Evolutionary conservation across 2,797 vertebrate genomes (phyloP).

Genomic region (Vireo griseus): DNA sequence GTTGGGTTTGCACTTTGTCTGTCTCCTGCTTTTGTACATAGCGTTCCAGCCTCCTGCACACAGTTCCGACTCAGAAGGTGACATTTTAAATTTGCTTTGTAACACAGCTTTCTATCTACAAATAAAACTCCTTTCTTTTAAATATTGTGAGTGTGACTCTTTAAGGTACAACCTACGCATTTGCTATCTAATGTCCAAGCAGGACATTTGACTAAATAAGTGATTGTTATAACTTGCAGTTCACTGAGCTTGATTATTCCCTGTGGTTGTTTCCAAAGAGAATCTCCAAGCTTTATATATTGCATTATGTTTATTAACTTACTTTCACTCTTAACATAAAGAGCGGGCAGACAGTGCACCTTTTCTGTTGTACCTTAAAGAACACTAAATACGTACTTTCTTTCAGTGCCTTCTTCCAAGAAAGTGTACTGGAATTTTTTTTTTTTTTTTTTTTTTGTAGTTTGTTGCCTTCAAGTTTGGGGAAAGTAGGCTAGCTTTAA

Average conservation of each 20-base stretch:
- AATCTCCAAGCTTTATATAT: background rate
- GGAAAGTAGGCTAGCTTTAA: background rate
- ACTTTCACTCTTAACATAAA: background rate
- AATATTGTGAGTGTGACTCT: background rate
- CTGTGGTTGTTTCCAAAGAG: background rate
- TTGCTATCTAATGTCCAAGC: background rate
- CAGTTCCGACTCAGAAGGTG: background rate
- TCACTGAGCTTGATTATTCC: background rate
- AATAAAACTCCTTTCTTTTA: slow-evolving; percentile 45
- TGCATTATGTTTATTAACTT: background rate
- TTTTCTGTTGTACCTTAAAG: background rate
- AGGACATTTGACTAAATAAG: background rate
- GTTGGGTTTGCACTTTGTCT: background rate
- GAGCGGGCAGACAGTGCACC: background rate
- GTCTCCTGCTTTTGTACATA: slow-evolving; percentile 38
- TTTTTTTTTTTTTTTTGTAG: background rate
- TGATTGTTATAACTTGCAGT: background rate
- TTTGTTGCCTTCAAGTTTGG: background rate
- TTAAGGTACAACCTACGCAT: background rate
- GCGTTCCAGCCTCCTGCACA: background rate
- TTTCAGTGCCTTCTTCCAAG: background rate
- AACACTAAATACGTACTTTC: background rate
- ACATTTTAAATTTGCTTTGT: slow-evolving; percentile 9
- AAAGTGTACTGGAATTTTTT: background rate
- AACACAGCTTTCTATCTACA: background rate